A percentile compares a stretch with the other conserved stretches of the same genome.
Conservation (phyloP, 30 jellyfish, hydroid and myxozoan genomes). For the Pelagia noctiluca region DNA sequence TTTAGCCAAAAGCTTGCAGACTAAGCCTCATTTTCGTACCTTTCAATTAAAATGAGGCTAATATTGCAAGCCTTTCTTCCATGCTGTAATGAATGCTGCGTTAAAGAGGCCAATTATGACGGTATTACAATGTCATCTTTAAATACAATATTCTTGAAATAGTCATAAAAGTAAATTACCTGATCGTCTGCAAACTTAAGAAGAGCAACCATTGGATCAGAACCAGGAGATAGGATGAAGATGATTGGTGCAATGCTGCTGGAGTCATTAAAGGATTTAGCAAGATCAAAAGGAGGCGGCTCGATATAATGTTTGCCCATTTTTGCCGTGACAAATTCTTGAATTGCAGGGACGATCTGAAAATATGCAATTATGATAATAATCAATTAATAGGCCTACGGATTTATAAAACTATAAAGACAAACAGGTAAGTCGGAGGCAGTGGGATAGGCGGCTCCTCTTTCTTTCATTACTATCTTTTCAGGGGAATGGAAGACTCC, state of each 20-base stretch:
- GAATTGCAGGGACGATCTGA: constrained; percentile 97
- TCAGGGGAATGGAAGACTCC: too few species aligned
- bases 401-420: not conserved
- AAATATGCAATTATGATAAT: not conserved
- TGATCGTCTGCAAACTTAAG: constrained; percentile 98
- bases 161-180: constrained; percentile 30
- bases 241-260: constrained; percentile 93
- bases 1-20: too few species aligned
- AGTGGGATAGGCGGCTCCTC: too few species aligned
- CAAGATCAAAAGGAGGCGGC: constrained; percentile 98
- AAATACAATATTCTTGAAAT: too few species aligned
- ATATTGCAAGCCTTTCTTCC: too few species aligned
- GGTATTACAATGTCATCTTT: too few species aligned
- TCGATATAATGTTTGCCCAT: constrained; percentile 93
- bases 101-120: too few species aligned
- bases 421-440: too few species aligned
- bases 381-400: not conserved
- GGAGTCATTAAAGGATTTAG: constrained; percentile 95
- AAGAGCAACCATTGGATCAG: constrained; percentile 97
- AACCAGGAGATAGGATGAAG: constrained; percentile 94
- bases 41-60: too few species aligned
- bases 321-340: constrained; percentile 85
- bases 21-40: too few species aligned
- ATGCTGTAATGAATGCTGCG: too few species aligned
- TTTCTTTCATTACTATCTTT: too few species aligned